Evolutionary conservation across 2,888 invertebrate species (phyloP).

Genomic region (Chymomyza amoena): DNA sequence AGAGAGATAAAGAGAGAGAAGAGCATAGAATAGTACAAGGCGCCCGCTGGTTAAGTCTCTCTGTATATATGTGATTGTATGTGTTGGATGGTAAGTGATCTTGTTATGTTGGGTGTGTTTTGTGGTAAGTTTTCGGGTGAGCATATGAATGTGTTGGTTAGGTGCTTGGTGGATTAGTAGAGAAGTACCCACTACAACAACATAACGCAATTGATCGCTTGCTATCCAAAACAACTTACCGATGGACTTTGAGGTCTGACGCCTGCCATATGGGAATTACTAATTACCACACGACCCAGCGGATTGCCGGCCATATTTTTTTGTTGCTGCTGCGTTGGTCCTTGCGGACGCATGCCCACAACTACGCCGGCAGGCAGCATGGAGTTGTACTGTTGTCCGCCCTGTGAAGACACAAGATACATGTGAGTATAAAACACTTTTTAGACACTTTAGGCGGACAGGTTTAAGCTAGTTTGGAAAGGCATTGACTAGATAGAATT

Average conservation of each 20-base stretch:
- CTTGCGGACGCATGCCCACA: constrained; percentile 89
- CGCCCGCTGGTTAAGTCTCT: constrained; percentile 20
- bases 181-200: constrained; percentile 52
- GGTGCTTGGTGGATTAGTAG: constrained; percentile 55
- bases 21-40: constrained; percentile 29
- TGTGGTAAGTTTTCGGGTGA: constrained; percentile 1
- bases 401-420: constrained; percentile 51
- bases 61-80: constrained; percentile 18
- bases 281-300: constrained; percentile 90
- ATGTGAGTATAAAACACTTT: constrained; percentile 69
- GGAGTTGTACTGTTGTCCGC: constrained; percentile 83
- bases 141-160: constrained; percentile 11
- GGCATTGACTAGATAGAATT: neutral
- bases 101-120: neutral
- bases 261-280: constrained; percentile 89
- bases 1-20: constrained; percentile 39
- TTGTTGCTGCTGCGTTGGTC: constrained; percentile 84
- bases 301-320: constrained; percentile 87
- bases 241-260: constrained; percentile 89
- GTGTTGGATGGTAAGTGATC: constrained; percentile 6
- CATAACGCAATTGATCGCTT: constrained; percentile 9
- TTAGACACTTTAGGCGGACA: constrained; percentile 24
- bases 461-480: constrained; percentile 29
- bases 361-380: constrained; percentile 88
- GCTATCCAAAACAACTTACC: constrained; percentile 63